These are phyloP conservation scores for Parascotia fuliginaria DNA, from an alignment of 2,888 invertebrate species.

Conservation along the genomic window DNA sequence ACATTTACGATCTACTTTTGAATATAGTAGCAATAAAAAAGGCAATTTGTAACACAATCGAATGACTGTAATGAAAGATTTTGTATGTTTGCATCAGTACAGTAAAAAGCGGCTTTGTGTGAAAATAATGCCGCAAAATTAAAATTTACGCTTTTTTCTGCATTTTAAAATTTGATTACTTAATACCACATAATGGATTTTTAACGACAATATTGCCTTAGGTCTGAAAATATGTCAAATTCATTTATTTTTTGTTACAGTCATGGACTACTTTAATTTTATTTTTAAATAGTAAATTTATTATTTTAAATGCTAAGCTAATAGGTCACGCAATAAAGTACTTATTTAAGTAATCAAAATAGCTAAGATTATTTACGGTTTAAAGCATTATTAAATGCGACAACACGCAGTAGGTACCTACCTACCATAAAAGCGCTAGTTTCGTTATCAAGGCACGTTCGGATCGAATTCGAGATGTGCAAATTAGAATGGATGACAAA, in stretches of 20 bases:
- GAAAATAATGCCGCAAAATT: slow-evolving; percentile 9
- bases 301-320: neutral
- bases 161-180: neutral
- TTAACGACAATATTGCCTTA: neutral
- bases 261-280: too few species aligned
- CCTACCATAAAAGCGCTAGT: slow-evolving; percentile 12
- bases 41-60: slow-evolving; percentile 30
- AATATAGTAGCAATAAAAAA: slow-evolving; percentile 28
- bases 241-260: neutral
- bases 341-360: neutral
- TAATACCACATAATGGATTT: neutral
- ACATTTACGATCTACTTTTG: slow-evolving; percentile 26
- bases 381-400: neutral
- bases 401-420: neutral
- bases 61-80: slow-evolving; percentile 25
- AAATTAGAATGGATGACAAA: slow-evolving; percentile 19
- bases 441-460: slow-evolving; percentile 27
- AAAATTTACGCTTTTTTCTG: slow-evolving; percentile 14
- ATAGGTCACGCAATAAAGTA: neutral
- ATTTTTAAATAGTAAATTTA: too few species aligned
- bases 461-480: slow-evolving; percentile 10
- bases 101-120: slow-evolving; percentile 15
- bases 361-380: neutral
- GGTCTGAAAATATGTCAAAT: neutral
- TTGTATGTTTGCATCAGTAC: slow-evolving; percentile 22